These are phyloP conservation scores for Takifugu bimaculatus DNA, from an alignment of 2,113 vertebrate species.

Conservation along the genomic window DNA sequence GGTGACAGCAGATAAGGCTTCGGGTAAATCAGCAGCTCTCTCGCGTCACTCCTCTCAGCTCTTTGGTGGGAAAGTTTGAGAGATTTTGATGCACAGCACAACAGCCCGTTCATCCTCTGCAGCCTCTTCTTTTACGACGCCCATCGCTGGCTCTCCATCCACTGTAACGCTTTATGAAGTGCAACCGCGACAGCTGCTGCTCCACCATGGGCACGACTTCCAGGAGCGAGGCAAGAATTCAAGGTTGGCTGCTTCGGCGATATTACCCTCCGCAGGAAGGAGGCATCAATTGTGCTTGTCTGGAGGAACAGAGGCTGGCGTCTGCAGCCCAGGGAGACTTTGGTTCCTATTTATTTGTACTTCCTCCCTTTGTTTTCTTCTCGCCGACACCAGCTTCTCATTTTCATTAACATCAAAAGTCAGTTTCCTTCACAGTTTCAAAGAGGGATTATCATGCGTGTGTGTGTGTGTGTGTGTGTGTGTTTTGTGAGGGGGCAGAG, in stretches of 20 bases:
- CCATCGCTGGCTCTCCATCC: constrained; percentile 57
- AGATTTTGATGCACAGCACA: constrained; percentile 44
- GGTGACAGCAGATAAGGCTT: too few relatives aligned
- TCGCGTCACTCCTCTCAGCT: too few relatives aligned
- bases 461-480: background rate
- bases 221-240: constrained; percentile 58
- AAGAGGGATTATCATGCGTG: constrained; percentile 1
- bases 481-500: background rate
- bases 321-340: constrained; percentile 26
- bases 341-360: constrained; percentile 13
- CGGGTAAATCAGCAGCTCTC: too few relatives aligned
- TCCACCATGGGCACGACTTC: constrained; percentile 41
- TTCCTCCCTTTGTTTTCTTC: background rate
- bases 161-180: constrained; percentile 66
- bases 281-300: constrained; percentile 60
- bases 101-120: constrained; percentile 54
- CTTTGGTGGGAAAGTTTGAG: constrained; percentile 16
- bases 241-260: constrained; percentile 62
- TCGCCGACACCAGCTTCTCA: constrained; percentile 3
- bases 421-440: constrained; percentile 18
- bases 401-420: constrained; percentile 27
- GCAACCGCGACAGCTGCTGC: constrained; percentile 49
- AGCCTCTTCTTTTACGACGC: constrained; percentile 55
- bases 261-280: constrained; percentile 58
- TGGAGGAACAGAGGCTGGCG: constrained; percentile 39